Evolutionary conservation across 2,797 vertebrate species (phyloP).

Genomic region (Anableps anableps): DNA sequence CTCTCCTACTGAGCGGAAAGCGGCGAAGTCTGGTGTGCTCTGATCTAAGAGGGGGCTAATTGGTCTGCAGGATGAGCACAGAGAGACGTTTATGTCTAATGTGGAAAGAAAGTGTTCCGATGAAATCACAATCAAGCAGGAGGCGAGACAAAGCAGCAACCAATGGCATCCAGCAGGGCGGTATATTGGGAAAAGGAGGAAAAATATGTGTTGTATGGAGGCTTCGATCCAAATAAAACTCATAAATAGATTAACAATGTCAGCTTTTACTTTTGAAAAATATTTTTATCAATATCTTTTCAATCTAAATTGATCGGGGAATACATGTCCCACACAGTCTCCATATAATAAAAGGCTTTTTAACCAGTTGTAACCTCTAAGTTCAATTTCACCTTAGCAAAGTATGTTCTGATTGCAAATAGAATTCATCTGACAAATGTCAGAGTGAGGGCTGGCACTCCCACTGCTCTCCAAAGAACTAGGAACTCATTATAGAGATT

Average conservation of each 20-base stretch:
- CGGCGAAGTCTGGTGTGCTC: slow-evolving; percentile 94
- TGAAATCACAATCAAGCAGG: slow-evolving; percentile 54
- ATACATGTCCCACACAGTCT: slow-evolving; percentile 5
- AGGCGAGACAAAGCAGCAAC: slow-evolving; percentile 45
- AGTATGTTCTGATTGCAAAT: slow-evolving; percentile 68
- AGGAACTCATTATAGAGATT: slow-evolving; percentile 82
- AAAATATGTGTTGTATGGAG: slow-evolving; percentile 34
- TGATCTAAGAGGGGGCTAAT: slow-evolving; percentile 98
- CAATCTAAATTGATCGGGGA: slow-evolving; percentile 31
- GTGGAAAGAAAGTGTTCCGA: slow-evolving; percentile 46
- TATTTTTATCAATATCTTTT: slow-evolving; percentile 45
- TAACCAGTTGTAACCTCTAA: slow-evolving; percentile 49
- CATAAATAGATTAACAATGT: slow-evolving; percentile 44
- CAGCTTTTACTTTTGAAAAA: slow-evolving; percentile 34
- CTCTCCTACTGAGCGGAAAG: slow-evolving; percentile 96
- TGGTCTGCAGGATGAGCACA: slow-evolving; percentile 84
- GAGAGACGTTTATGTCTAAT: slow-evolving; percentile 55
- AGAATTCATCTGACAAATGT: slow-evolving; percentile 78
- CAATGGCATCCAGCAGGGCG: slow-evolving; percentile 50
- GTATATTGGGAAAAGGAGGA: slow-evolving; percentile 40
- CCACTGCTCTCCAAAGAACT: slow-evolving; percentile 76
- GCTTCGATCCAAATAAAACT: slow-evolving; percentile 53
- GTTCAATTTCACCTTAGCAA: slow-evolving; percentile 50
- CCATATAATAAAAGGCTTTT: slow-evolving; percentile 38
- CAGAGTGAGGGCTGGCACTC: slow-evolving; percentile 65